Evolutionary conservation across 2,797 vertebrate species (phyloP), one percentile per base, ranked within the genome.

Genomic region (Lycodopsis pacificus): DNA sequence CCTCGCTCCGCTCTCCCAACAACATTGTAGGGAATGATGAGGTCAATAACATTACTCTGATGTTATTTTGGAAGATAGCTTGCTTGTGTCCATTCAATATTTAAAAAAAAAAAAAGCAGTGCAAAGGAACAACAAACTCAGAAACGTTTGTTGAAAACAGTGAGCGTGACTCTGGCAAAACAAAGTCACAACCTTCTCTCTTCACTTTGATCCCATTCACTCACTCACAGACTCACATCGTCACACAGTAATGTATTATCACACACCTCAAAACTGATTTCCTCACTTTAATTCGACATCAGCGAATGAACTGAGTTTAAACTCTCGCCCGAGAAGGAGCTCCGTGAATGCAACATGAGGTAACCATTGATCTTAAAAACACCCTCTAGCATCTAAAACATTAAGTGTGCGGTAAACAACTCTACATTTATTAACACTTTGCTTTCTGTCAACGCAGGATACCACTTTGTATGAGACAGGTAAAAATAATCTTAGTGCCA

Each of bases 51-150:
- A 91, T 87, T 83, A 80, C 77, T 81, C 36, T 42, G 77, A 84
- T 90, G 89, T 90, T 92, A 90, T 92, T 90, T 91, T 90, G 90
- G 92, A 91, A 89, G 83, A 90, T 89, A 91, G 85, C 90, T 89
- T 82, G 79, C 82, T 70, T 77, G 76, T 88, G 90, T 90, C 85
- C 67, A 86, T 77, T 83, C 66, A 22, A 76, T 86, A 81, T 80
- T 5, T 7, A 27, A 27, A 5, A 32, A 89, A 88, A 91, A 86
- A 83, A 82, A 89, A 90, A 92, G 72, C 85, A 92, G 92, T 93
- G 90, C 93, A 94, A 92, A 92, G 76, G 71, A 90, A 89, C 84
- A 91, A 93, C 88, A 92, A 88, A 91, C 86, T 66, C 81, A 84
- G 78, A 92, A 89, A 80, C 69, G 57, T 71, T 85, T 91, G 88